These are phyloP conservation scores for Ptyas mucosa DNA, from an alignment of 2,113 vertebrate species.

Conservation along the genomic window DNA sequence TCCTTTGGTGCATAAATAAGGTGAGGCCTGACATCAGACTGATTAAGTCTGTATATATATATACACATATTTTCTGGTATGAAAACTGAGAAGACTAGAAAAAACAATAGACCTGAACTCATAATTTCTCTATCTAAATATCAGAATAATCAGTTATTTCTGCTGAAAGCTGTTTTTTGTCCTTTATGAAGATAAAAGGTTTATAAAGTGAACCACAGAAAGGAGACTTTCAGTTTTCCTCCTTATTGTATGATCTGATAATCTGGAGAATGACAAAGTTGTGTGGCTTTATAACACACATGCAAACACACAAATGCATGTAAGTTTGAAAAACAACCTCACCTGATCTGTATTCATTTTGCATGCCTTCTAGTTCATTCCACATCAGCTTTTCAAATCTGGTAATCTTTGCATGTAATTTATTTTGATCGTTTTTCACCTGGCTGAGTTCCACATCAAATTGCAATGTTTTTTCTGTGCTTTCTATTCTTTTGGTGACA, in stretches of 20 bases:
- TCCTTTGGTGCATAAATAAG: neutral
- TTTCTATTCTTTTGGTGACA: constrained; percentile 66
- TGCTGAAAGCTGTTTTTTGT: neutral
- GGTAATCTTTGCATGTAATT: constrained; percentile 64
- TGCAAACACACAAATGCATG: neutral
- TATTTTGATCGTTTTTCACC: constrained; percentile 65
- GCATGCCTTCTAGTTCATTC: constrained; percentile 76
- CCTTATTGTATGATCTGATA: neutral
- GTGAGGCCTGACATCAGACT: neutral
- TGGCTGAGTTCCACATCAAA: constrained; percentile 49
- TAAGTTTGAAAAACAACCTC: constrained; percentile 12
- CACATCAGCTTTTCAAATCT: constrained; percentile 73
- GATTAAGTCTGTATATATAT: neutral
- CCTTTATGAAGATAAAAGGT: neutral
- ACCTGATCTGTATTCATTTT: constrained; percentile 79
- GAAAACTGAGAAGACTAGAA: neutral
- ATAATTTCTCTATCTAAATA: neutral
- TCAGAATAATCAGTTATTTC: neutral
- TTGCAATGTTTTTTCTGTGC: constrained; percentile 55
- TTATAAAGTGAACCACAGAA: neutral
- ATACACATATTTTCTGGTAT: neutral
- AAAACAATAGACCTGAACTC: neutral
- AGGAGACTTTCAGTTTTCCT: neutral
- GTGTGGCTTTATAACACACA: neutral
- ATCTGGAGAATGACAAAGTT: neutral